Conservation (phyloP, 2,113 vertebrate species). For the Periophthalmus modestus region DNA sequence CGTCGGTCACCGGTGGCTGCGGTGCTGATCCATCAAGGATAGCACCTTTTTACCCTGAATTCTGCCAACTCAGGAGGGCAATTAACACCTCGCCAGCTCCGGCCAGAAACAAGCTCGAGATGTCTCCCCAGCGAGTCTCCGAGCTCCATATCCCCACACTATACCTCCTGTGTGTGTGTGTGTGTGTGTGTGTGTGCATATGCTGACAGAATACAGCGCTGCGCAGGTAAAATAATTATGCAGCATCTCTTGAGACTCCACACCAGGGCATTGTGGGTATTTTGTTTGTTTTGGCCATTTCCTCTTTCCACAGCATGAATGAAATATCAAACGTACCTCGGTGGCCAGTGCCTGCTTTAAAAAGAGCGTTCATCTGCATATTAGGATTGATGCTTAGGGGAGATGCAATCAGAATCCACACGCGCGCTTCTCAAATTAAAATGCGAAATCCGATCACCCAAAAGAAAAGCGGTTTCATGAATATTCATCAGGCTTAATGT, state of each 20-base stretch:
- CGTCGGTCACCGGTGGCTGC: slow-evolving; percentile 85
- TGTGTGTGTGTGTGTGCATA: slow-evolving; percentile 26
- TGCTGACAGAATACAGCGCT: slow-evolving; percentile 62
- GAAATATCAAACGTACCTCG: slow-evolving; percentile 77
- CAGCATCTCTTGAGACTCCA: slow-evolving; percentile 70
- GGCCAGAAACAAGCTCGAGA: slow-evolving; percentile 83
- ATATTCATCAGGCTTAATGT: slow-evolving; percentile 75
- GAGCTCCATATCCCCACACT: slow-evolving; percentile 62
- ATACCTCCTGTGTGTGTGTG: slow-evolving; percentile 31
- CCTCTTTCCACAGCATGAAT: slow-evolving; percentile 67
- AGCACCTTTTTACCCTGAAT: slow-evolving; percentile 86
- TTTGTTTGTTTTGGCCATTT: slow-evolving; percentile 70
- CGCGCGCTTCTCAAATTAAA: slow-evolving; percentile 68
- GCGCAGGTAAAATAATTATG: slow-evolving; percentile 79
- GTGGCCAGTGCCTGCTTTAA: slow-evolving; percentile 58
- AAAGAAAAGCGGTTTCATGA: slow-evolving; percentile 57
- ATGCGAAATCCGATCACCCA: slow-evolving; percentile 61
- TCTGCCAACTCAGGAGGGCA: slow-evolving; percentile 88
- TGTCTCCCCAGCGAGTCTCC: slow-evolving; percentile 80
- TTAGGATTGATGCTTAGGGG: slow-evolving; percentile 72
- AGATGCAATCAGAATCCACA: slow-evolving; percentile 68
- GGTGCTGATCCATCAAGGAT: slow-evolving; percentile 93
- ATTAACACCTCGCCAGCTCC: slow-evolving; percentile 85
- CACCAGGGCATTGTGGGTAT: slow-evolving; percentile 70
- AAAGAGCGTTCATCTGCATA: slow-evolving; percentile 74